Conservation (phyloP, 2,113 vertebrate genomes). For the Phocoena sinus region DNA sequence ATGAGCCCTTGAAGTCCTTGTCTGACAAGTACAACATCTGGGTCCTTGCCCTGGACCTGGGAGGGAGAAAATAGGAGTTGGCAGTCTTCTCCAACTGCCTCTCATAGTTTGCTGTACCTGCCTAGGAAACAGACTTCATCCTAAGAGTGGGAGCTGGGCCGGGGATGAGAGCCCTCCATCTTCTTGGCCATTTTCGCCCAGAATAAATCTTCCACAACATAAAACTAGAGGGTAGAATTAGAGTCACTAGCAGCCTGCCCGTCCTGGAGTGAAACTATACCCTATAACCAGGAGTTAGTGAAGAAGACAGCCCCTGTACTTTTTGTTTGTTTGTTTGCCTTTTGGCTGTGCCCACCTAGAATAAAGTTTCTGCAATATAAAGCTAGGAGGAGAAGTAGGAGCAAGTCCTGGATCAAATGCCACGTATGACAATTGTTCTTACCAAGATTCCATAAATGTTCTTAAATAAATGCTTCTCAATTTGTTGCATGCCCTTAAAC, state of each 20-base stretch:
- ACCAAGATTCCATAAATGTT: neutral
- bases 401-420: neutral
- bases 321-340: neutral
- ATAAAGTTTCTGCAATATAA: slow-evolving; percentile 6
- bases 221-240: neutral
- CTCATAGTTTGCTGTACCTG: neutral
- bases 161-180: neutral
- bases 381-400: neutral
- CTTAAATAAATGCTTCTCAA: neutral
- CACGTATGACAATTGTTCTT: neutral
- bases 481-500: neutral
- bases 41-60: neutral
- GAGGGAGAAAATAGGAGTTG: neutral
- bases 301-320: neutral
- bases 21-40: neutral
- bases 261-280: neutral
- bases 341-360: neutral
- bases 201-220: neutral
- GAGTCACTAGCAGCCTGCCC: neutral
- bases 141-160: neutral
- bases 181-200: neutral
- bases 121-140: neutral
- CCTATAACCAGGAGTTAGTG: neutral
- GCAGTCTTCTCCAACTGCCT: neutral
- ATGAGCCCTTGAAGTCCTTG: neutral